Evolutionary conservation across 1,140 invertebrate genomes (phyloP), one percentile per base, ranked within the genome.

Genomic region (Monochamus saltuarius): DNA sequence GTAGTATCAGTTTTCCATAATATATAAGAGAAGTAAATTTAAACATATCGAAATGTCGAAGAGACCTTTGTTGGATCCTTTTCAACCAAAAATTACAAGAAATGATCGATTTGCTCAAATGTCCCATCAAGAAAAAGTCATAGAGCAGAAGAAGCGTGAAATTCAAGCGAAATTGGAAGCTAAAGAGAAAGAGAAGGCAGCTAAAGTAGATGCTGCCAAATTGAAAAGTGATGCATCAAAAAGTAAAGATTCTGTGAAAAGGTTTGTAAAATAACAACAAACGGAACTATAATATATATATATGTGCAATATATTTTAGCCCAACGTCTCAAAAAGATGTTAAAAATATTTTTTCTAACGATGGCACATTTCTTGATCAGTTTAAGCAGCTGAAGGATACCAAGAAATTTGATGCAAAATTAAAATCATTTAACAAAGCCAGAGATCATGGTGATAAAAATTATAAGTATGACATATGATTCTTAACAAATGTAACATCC

Each of bases 291-390:
- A 68, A 54, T 57, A 56, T 29, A 29, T 29, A 3, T 3, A 29
- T 29, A 6, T 29, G 22, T n/a, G 22, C 6, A 29, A 29, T 29
- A 6, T 6, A 29, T 29, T 29, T 29, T 6, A 29, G 22, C 22
- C 22, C 22, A 6, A 29, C 22, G 22, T 29, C 11, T 35, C 17
- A 56, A 8, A 59, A 64, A 38, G 64, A 65, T 42, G 53, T 42
- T 45, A 71, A 84, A 39, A 89, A 89, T 75, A 78, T 86, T 49
- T 92, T 91, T 75, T 85, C 84, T 16, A 91, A 91, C 79, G 90
- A 92, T 79, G 90, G 90, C 6, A 89, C 85, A 66, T 92, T 92
- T 71, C 77, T 92, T 65, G 88, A 88, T 71, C 87, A 90, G 55
- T 92, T 89, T 71, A 89, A 86, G 66, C 87, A 86, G 72, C 80